These are phyloP conservation scores for Limnephilus lunatus DNA, from an alignment of 2,888 invertebrate species.

Conservation along the genomic window DNA sequence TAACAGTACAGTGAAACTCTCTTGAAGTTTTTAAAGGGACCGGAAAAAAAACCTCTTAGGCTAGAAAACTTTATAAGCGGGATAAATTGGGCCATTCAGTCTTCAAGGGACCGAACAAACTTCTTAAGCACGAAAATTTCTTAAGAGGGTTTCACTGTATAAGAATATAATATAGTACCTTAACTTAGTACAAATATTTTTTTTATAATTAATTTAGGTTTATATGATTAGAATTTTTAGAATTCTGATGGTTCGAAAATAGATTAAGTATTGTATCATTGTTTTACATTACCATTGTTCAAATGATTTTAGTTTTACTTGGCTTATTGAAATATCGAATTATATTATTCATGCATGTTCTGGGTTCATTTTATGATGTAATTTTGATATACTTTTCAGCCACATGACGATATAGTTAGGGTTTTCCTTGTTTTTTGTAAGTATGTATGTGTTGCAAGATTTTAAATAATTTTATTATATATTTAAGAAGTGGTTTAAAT, in stretches of 20 bases:
- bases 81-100: too few relatives aligned
- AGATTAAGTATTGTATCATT: background rate
- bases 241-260: background rate
- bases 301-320: background rate
- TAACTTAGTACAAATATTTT: constrained; percentile 6
- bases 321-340: background rate
- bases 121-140: too few relatives aligned
- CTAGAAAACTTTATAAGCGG: too few relatives aligned
- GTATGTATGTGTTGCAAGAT: background rate
- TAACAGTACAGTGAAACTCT: too few relatives aligned
- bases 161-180: background rate
- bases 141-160: too few relatives aligned
- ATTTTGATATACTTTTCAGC: background rate
- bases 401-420: background rate
- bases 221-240: background rate
- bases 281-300: background rate
- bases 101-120: too few relatives aligned
- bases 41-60: too few relatives aligned
- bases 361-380: background rate
- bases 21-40: too few relatives aligned
- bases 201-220: background rate
- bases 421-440: background rate
- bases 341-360: background rate
- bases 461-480: background rate
- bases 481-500: background rate